phyloP scores from a whole-genome alignment of 2,888 invertebrate species.

The Nebria brevicollis region DNA sequence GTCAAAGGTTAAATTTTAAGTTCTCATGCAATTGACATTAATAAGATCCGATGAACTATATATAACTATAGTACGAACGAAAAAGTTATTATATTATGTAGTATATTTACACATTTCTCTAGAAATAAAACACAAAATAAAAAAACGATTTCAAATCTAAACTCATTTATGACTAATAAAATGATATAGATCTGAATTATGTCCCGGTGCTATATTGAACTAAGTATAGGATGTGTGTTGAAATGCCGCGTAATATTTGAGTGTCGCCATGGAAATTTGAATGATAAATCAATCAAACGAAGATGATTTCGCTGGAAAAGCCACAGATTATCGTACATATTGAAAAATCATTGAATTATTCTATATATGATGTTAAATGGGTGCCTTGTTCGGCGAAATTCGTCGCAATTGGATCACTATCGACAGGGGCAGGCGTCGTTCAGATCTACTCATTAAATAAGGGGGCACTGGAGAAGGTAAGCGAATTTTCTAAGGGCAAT shows the following conservation, averaged over 20 bases:
- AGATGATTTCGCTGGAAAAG: slow-evolving; percentile 74
- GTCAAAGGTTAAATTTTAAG: too few relatives aligned
- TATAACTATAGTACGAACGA: too few relatives aligned
- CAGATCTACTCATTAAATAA: slow-evolving; percentile 83
- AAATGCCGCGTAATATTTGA: background rate
- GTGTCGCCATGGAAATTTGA: background rate
- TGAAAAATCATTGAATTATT: slow-evolving; percentile 84
- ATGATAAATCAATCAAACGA: background rate
- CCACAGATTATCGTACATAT: slow-evolving; percentile 92
- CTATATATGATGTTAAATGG: slow-evolving; percentile 94
- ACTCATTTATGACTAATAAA: too few relatives aligned
- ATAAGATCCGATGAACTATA: too few relatives aligned
- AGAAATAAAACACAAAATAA: too few relatives aligned
- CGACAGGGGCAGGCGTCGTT: slow-evolving; percentile 86
- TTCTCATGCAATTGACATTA: too few relatives aligned
- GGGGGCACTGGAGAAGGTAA: slow-evolving; percentile 76
- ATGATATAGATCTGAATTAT: too few relatives aligned
- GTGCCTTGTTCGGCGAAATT: slow-evolving; percentile 95
- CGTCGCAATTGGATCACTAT: slow-evolving; percentile 85
- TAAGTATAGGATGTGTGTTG: background rate
- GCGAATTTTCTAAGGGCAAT: slow-evolving; percentile 81
- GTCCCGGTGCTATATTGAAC: background rate
- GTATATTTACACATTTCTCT: too few relatives aligned
- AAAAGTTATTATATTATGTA: too few relatives aligned
- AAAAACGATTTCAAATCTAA: too few relatives aligned